Base-by-base conservation (phyloP, 2,113 vertebrate species). In the Pelvicachromis taeniatus region DNA sequence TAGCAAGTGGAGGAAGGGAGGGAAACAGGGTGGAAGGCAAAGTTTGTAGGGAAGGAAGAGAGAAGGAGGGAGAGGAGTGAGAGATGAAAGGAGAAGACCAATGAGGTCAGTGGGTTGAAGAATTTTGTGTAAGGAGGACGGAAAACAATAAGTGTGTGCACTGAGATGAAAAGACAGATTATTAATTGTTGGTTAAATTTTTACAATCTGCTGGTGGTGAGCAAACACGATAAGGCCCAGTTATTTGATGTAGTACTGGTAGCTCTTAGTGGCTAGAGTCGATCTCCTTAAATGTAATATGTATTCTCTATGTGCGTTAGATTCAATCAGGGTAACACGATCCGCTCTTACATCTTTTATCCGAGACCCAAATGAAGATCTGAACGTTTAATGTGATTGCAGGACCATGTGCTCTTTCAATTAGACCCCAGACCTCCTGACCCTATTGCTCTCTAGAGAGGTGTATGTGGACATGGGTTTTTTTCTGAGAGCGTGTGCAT, bases 371-470 rank as follows among this genome's bases (percentile, higher is more conserved):
- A 83, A 89, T 90, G 89, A 92, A 93, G 91, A 95, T 88, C 80
- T 84, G 77, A 65, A 81, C 80, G 70, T 84, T 91, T 81, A 93
- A 91, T 89, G 85, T 91, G 91, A 92, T 87, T 82, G 83, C 75
- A 77, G 87, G 83, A 89, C 93, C 92, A 93, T 90, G 91, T 94
- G 95, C 75, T 91, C 87, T 94, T 90, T 93, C 92, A 90, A 93
- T 95, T 93, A 92, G 87, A 82, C 55, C 73, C 4, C 80, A 88
- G 92, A 93, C 92, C 92, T 82, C 68, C 75, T 88, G 94, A 93
- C 93, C 93, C 78, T 13, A 40, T 16, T 14, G 8, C 85, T 91
- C 94, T 92, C 94, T 29, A 68, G 91, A 93, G 92, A 90, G 61
- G 54, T 85, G 77, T 23, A 82, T 29, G 77, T 82, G 83, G 40